Conservation (phyloP, 2,113 vertebrate genomes). For the Urocitellus parryii region DNA sequence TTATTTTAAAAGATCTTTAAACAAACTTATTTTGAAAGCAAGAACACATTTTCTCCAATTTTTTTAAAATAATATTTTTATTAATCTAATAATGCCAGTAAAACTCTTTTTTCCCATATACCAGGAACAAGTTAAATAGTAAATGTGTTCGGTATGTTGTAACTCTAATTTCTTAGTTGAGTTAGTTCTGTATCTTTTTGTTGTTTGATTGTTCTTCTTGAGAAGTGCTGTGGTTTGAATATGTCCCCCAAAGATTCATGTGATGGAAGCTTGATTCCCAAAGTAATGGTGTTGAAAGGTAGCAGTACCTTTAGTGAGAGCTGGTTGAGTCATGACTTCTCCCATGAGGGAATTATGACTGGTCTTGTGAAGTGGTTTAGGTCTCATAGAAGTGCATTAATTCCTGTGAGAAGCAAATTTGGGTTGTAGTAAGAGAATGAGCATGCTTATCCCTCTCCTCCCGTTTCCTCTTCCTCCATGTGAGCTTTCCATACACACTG, state of each 20-base stretch:
- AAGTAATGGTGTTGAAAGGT: not conserved
- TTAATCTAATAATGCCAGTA: constrained; percentile 5
- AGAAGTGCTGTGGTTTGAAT: not conserved
- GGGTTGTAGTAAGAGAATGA: not conserved
- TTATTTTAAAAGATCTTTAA: constrained; percentile 14
- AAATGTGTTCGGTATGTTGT: not conserved
- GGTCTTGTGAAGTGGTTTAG: not conserved
- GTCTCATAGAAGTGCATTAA: not conserved
- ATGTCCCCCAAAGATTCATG: too few relatives aligned
- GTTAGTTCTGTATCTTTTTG: not conserved
- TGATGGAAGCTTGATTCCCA: not conserved
- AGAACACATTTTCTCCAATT: not conserved
- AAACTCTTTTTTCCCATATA: not conserved
- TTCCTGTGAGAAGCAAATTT: not conserved
- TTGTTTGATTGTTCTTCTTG: not conserved
- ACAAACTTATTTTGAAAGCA: constrained; percentile 35
- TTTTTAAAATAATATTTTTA: constrained; percentile 1
- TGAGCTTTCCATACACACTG: too few relatives aligned
- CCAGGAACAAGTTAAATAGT: not conserved
- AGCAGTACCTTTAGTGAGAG: not conserved
- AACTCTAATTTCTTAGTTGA: not conserved
- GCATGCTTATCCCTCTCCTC: too few relatives aligned
- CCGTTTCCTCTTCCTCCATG: not conserved
- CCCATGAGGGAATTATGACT: not conserved
- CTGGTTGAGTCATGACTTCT: not conserved